These are phyloP conservation scores for Heliconius himera DNA, from an alignment of 1,140 invertebrate genomes.

Conservation along the genomic window DNA sequence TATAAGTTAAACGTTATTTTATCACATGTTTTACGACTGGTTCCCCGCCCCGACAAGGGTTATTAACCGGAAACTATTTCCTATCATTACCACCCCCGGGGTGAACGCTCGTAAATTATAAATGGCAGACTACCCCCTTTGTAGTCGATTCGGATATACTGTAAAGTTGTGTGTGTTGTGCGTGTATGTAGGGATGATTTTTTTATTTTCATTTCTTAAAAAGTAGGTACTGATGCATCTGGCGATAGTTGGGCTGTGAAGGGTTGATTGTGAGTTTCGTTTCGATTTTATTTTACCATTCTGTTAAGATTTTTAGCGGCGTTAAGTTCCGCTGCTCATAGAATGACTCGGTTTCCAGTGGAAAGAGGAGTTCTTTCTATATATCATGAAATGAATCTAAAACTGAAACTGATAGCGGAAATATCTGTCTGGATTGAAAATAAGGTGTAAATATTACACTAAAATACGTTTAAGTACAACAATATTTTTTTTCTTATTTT, in stretches of 20 bases:
- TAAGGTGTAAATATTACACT: no score
- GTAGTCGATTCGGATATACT: neutral
- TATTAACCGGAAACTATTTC: constrained; percentile 33
- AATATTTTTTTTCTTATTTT: no score
- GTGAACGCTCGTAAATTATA: constrained; percentile 30
- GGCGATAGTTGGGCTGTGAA: no score
- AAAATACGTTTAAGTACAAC: no score
- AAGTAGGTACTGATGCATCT: neutral
- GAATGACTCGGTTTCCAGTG: neutral
- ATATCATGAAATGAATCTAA: no score
- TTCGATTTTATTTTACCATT: neutral
- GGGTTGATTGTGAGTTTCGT: no score
- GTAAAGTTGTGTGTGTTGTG: neutral
- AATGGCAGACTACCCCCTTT: constrained; percentile 22
- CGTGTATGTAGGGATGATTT: neutral
- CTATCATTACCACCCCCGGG: constrained; percentile 28
- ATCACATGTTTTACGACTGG: constrained; percentile 21
- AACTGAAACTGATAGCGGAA: no score
- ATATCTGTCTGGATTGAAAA: no score
- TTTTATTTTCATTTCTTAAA: neutral
- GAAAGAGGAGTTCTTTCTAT: no score
- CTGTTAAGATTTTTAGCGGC: neutral
- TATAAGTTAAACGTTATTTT: neutral
- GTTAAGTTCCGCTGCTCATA: neutral
- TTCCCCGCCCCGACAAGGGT: constrained; percentile 16